A percentile compares a stretch with the other conserved stretches of the same genome.
Conservation (phyloP, 2,113 vertebrate species). For the Myotis lucifugus region DNA sequence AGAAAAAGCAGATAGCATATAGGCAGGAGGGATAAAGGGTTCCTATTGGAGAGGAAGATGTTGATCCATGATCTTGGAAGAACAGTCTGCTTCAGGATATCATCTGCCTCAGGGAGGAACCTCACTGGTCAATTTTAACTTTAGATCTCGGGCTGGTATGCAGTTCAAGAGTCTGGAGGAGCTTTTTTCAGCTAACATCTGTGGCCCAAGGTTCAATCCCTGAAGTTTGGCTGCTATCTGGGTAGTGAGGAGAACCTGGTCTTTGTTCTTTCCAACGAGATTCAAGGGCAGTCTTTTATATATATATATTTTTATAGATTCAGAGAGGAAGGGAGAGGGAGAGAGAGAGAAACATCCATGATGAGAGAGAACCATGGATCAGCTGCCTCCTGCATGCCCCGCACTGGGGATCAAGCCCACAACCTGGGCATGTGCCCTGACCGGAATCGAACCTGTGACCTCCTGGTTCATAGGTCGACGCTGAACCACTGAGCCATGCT, state of each 20-base stretch:
- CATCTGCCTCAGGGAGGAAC: background rate
- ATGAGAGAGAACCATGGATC: too few species aligned
- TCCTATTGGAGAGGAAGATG: background rate
- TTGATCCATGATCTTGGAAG: background rate
- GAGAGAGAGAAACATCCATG: background rate
- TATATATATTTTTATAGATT: background rate
- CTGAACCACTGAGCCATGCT: too few species aligned
- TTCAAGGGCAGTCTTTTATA: background rate
- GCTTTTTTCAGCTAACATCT: background rate
- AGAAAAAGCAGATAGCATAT: background rate
- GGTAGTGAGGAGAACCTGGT: background rate
- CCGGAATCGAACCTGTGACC: too few species aligned
- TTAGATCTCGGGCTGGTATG: background rate
- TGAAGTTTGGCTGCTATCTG: background rate
- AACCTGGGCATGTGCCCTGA: too few species aligned
- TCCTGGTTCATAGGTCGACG: too few species aligned
- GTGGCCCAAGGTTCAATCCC: background rate
- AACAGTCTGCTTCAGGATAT: background rate
- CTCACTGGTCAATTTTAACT: background rate
- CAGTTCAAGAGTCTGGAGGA: background rate
- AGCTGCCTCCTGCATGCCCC: too few species aligned
- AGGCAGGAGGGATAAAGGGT: background rate
- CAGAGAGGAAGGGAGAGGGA: background rate
- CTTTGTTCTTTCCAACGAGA: background rate
- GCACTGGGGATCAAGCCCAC: too few species aligned